phyloP scores from a whole-genome alignment of 92 coral and sea anemone genomes.

The Epizoanthus ramosus region DNA sequence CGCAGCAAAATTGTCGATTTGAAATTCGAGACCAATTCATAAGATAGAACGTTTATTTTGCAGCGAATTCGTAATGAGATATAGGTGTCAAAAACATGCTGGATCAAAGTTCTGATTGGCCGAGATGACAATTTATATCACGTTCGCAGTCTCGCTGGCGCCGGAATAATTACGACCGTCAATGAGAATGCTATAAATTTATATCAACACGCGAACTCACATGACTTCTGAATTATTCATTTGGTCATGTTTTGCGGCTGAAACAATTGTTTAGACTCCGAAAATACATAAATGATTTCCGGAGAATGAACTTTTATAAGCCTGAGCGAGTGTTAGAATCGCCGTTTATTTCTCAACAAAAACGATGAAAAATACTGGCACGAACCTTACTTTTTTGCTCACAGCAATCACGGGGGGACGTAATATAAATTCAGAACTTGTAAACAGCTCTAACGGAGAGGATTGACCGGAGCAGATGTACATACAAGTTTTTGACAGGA shows the following conservation, averaged over 20 bases:
- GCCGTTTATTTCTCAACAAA: not conserved
- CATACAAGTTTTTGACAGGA: not conserved
- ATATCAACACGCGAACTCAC: conserved; percentile 41
- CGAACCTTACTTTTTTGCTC: not conserved
- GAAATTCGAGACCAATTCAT: conserved; percentile 37
- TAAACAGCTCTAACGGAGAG: conserved; percentile 14
- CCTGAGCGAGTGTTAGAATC: not conserved
- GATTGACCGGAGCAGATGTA: conserved; percentile 5
- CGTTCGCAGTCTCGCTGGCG: conserved; percentile 54
- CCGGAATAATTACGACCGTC: conserved; percentile 45
- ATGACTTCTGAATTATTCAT: conserved; percentile 27
- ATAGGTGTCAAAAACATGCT: conserved; percentile 48
- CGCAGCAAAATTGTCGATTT: not conserved
- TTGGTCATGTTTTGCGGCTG: conserved; percentile 26
- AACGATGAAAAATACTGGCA: not conserved
- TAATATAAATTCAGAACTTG: not conserved
- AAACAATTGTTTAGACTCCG: conserved; percentile 20
- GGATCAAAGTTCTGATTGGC: conserved; percentile 44
- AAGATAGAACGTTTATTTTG: conserved; percentile 39
- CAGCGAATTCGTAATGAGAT: conserved; percentile 40
- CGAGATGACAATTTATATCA: conserved; percentile 47
- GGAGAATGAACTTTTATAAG: not conserved
- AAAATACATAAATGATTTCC: conserved; percentile 16
- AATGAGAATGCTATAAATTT: conserved; percentile 39
- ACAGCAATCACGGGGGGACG: not conserved